Evolutionary conservation across 2,888 invertebrate genomes (phyloP).

Genomic region (Parascotia fuliginaria): DNA sequence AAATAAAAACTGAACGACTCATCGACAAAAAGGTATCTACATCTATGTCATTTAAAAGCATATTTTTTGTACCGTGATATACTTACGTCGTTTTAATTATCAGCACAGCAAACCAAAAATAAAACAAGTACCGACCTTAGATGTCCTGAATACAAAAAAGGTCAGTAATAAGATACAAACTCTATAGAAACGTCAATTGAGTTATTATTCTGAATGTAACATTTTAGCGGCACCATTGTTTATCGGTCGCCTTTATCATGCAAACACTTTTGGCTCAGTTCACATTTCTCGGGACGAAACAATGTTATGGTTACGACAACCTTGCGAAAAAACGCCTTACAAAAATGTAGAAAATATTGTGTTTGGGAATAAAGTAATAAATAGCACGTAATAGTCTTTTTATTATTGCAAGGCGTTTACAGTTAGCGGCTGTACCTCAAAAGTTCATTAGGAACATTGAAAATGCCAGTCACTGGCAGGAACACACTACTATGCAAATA

Average conservation of each 20-base stretch:
- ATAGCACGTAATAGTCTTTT: neutral
- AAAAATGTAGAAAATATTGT: slow-evolving; percentile 28
- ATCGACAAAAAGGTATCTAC: too few relatives aligned
- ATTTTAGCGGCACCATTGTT: slow-evolving; percentile 71
- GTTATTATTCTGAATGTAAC: slow-evolving; percentile 33
- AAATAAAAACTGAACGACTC: too few relatives aligned
- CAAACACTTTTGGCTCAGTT: slow-evolving; percentile 71
- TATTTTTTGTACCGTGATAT: too few relatives aligned
- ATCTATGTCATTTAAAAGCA: too few relatives aligned
- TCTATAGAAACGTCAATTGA: neutral
- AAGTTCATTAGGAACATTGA: too few relatives aligned
- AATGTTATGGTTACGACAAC: slow-evolving; percentile 57
- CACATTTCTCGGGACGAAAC: slow-evolving; percentile 64
- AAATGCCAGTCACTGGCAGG: too few relatives aligned
- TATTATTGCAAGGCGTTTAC: neutral
- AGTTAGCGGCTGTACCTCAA: too few relatives aligned
- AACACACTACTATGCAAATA: too few relatives aligned
- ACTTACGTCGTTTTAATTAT: too few relatives aligned
- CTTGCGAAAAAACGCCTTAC: slow-evolving; percentile 30
- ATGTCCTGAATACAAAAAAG: neutral
- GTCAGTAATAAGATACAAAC: neutral
- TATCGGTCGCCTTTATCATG: slow-evolving; percentile 78
- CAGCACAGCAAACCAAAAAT: too few relatives aligned
- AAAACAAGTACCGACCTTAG: neutral
- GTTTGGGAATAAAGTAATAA: neutral